Evolutionary conservation across 2,888 invertebrate genomes (phyloP).

Genomic region (Lycia hirtaria): DNA sequence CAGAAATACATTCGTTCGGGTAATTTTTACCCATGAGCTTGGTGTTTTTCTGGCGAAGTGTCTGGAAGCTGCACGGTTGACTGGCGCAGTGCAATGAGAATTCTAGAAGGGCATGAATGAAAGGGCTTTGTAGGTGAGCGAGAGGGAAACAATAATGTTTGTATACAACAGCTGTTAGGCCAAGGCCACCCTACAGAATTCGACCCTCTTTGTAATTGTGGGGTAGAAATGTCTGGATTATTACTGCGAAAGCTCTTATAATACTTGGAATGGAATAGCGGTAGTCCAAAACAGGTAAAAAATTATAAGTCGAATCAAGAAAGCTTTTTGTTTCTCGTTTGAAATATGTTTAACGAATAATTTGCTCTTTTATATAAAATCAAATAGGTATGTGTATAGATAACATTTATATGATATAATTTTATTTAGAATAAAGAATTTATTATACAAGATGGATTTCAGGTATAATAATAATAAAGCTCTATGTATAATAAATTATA

Average conservation of each 20-base stretch:
- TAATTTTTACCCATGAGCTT: constrained; percentile 12
- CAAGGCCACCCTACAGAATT: constrained; percentile 18
- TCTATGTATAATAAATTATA: no score
- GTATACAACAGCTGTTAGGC: constrained; percentile 21
- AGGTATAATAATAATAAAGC: no score
- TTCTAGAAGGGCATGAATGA: constrained; percentile 24
- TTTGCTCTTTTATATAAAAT: no score
- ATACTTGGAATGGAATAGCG: no score
- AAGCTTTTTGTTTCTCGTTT: no score
- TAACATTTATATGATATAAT: no score
- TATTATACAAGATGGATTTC: no score
- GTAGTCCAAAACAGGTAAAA: no score
- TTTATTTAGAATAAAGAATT: no score
- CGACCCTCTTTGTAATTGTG: constrained; percentile 7
- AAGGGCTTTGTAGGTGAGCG: constrained; percentile 16
- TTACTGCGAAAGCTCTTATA: neutral
- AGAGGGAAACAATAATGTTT: constrained; percentile 16
- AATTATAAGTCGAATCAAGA: no score
- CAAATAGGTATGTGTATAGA: no score
- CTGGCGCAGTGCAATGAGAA: neutral
- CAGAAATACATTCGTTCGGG: constrained; percentile 1
- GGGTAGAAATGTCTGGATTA: constrained; percentile 8
- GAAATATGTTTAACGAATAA: no score
- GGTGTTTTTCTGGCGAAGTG: constrained; percentile 32
- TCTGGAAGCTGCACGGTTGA: constrained; percentile 32